phyloP scores from a whole-genome alignment of 2,888 invertebrate genomes.

The Cyclophora albipunctata region DNA sequence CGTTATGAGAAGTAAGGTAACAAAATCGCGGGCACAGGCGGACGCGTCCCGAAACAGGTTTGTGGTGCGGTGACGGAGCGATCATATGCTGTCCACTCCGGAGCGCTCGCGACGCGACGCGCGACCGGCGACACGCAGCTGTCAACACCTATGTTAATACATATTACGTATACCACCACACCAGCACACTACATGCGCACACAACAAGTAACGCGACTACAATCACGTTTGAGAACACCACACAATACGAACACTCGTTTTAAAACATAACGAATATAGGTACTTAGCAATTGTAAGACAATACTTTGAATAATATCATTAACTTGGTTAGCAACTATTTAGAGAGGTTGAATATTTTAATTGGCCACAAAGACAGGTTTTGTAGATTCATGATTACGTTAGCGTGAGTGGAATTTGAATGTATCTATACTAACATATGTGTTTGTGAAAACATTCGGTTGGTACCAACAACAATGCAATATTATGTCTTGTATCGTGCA shows the following conservation, averaged over 20 bases:
- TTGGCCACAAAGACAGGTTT: slow-evolving; percentile 23
- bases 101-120: slow-evolving; percentile 18
- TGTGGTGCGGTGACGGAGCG: slow-evolving; percentile 34
- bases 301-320: not conserved
- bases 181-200: too few species aligned
- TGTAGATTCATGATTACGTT: slow-evolving; percentile 17
- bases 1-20: slow-evolving; percentile 33
- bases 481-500: slow-evolving; percentile 2
- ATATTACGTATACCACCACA: too few species aligned
- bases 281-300: slow-evolving; percentile 1
- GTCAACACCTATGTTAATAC: slow-evolving; percentile 25
- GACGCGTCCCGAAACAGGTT: slow-evolving; percentile 54
- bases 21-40: slow-evolving; percentile 47
- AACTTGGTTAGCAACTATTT: slow-evolving; percentile 3
- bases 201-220: too few species aligned
- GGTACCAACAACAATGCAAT: too few species aligned
- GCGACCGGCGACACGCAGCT: slow-evolving; percentile 39
- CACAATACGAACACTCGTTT: not conserved
- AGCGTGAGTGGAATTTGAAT: slow-evolving; percentile 8
- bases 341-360: slow-evolving; percentile 20
- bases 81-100: slow-evolving; percentile 21
- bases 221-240: too few species aligned
- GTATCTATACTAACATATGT: slow-evolving; percentile 1
- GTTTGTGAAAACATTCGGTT: slow-evolving; percentile 4
- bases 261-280: not conserved